Evolutionary conservation across 2,888 invertebrate genomes (phyloP).

Genomic region (Philonicus albiceps): DNA sequence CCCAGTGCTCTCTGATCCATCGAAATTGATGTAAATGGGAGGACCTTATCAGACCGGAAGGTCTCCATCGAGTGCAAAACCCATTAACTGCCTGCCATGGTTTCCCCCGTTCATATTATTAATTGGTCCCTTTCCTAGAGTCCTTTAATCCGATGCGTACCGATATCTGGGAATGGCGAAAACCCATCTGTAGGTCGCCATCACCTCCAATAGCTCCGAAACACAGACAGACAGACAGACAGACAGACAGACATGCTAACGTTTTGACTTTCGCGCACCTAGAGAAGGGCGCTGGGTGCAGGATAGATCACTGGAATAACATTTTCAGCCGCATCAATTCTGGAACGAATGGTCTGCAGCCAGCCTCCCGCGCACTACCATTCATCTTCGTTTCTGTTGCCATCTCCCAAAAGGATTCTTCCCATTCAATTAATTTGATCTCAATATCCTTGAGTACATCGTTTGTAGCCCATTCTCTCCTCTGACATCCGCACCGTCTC

Average conservation of each 20-base stretch:
- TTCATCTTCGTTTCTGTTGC: constrained; percentile 21
- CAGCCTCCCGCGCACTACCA: not conserved
- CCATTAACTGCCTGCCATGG: not conserved
- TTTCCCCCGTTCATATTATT: not conserved
- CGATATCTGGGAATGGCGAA: not conserved
- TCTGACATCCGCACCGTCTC: not conserved
- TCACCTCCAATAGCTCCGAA: not conserved
- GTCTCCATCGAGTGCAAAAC: not conserved
- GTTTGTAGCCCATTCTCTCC: constrained; percentile 33
- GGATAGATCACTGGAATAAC: constrained; percentile 2
- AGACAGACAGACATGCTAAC: not conserved
- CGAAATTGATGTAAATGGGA: constrained; percentile 20
- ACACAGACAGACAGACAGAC: not conserved
- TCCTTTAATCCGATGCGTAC: not conserved
- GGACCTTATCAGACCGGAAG: constrained; percentile 4
- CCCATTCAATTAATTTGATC: constrained; percentile 40
- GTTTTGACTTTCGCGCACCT: not conserved
- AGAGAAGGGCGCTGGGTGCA: not conserved
- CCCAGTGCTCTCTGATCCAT: not conserved
- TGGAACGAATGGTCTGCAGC: not conserved
- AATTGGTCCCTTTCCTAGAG: constrained; percentile 4
- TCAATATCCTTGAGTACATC: constrained; percentile 42
- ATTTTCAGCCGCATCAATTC: constrained; percentile 25
- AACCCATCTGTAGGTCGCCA: not conserved
- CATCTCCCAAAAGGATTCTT: constrained; percentile 32